A percentile compares a stretch with the other conserved stretches of the same genome.
Conservation (phyloP, 2,888 invertebrate genomes). For the Patella caerulea region DNA sequence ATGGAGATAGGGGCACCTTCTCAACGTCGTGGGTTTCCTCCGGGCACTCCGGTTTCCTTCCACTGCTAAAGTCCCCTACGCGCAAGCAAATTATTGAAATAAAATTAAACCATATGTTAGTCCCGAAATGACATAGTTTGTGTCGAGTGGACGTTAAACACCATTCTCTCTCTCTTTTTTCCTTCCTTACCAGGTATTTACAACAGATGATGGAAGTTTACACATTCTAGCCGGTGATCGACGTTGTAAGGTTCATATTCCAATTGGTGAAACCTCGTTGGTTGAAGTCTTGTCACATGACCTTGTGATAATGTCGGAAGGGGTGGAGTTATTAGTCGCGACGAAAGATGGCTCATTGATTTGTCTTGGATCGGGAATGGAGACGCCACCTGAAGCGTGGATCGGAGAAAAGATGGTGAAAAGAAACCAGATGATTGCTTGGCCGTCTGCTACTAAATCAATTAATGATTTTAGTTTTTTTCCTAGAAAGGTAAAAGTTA, state of each 20-base stretch:
- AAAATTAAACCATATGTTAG: too few relatives aligned
- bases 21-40: too few relatives aligned
- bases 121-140: too few relatives aligned
- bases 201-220: slow-evolving; percentile 61
- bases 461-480: slow-evolving; percentile 55
- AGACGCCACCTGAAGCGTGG: slow-evolving; percentile 27
- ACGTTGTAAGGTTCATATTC: slow-evolving; percentile 56
- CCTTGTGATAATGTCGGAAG: slow-evolving; percentile 54
- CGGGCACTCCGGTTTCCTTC: too few relatives aligned
- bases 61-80: too few relatives aligned
- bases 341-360: slow-evolving; percentile 67
- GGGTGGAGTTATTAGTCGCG: slow-evolving; percentile 61
- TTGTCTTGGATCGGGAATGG: slow-evolving; percentile 57
- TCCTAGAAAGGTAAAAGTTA: slow-evolving; percentile 44
- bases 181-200: slow-evolving; percentile 43
- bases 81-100: too few relatives aligned
- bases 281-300: slow-evolving; percentile 64
- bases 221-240: slow-evolving; percentile 61
- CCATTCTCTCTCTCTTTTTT: background rate
- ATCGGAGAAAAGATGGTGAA: slow-evolving; percentile 24
- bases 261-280: slow-evolving; percentile 63
- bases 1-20: too few relatives aligned
- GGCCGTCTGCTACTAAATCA: slow-evolving; percentile 45
- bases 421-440: slow-evolving; percentile 9
- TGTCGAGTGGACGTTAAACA: too few relatives aligned